These are phyloP conservation scores for Zaprionus davidi DNA, from an alignment of 1,140 invertebrate genomes.

Conservation along the genomic window DNA sequence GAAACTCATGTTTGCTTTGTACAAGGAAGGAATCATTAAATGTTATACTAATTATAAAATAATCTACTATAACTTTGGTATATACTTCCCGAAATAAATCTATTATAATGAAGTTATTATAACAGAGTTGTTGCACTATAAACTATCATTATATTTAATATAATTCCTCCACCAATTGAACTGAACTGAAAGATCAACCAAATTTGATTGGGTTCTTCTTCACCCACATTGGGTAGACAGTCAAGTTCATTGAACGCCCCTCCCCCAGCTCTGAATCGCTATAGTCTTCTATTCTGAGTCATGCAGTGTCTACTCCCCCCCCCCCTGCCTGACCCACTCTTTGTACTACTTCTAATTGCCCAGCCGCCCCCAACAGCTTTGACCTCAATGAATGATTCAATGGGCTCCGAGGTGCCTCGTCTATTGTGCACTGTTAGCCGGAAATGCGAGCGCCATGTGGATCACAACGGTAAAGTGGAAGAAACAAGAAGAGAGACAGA, in stretches of 20 bases:
- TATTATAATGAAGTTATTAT: neutral
- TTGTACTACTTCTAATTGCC: constrained; percentile 33
- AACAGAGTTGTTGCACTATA: too few relatives aligned
- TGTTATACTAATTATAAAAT: too few relatives aligned
- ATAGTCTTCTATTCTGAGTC: constrained; percentile 29
- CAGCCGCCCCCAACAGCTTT: constrained; percentile 37
- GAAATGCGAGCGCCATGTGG: constrained; percentile 57
- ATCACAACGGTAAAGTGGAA: constrained; percentile 53
- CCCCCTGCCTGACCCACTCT: neutral
- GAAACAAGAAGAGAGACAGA: neutral
- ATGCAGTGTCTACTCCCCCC: constrained; percentile 13
- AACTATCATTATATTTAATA: too few relatives aligned
- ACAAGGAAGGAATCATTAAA: neutral
- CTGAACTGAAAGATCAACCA: neutral
- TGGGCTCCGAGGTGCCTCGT: constrained; percentile 12
- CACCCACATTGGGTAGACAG: constrained; percentile 10
- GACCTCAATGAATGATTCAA: constrained; percentile 56
- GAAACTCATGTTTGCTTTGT: neutral
- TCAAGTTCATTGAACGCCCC: constrained; percentile 42
- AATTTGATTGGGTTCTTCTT: neutral
- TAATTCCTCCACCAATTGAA: neutral
- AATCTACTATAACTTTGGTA: too few relatives aligned
- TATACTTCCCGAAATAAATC: neutral
- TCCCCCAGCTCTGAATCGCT: constrained; percentile 22
- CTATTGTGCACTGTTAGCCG: constrained; percentile 47